Conservation (phyloP, 2,888 invertebrate genomes). For the Thymelicus sylvestris region DNA sequence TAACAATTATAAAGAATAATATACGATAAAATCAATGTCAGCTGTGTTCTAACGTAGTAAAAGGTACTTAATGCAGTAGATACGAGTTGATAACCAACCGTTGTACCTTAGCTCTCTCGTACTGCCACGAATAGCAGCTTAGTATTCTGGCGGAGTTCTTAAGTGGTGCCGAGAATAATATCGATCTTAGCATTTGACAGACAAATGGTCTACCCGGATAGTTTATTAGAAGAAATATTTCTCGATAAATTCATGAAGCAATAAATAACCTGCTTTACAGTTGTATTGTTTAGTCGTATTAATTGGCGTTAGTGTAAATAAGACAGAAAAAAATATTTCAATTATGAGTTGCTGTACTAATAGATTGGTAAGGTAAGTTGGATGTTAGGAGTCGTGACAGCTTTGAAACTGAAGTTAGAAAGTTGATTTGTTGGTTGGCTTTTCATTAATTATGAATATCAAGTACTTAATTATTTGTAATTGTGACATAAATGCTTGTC, state of each 20-base stretch:
- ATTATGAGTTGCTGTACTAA: too few relatives aligned
- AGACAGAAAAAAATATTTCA: too few relatives aligned
- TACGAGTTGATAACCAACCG: neutral
- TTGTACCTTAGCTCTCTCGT: neutral
- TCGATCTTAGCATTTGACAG: slow-evolving; percentile 24
- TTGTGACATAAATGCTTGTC: too few relatives aligned
- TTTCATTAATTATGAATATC: too few relatives aligned
- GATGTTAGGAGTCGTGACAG: too few relatives aligned
- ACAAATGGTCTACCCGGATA: slow-evolving; percentile 23
- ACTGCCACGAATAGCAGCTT: neutral
- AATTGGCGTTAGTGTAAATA: too few relatives aligned
- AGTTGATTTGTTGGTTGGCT: too few relatives aligned
- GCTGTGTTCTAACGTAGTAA: neutral
- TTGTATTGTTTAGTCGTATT: too few relatives aligned
- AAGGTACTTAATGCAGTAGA: neutral
- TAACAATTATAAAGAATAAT: too few relatives aligned
- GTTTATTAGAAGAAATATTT: slow-evolving; percentile 17
- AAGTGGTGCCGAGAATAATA: slow-evolving; percentile 28
- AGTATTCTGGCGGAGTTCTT: slow-evolving; percentile 32
- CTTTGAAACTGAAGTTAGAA: too few relatives aligned
- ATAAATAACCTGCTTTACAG: neutral
- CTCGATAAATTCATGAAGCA: neutral
- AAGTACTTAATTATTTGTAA: too few relatives aligned
- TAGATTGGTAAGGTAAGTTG: too few relatives aligned
- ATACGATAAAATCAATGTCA: neutral